Conservation (phyloP, 2,888 invertebrate species). For the Lottia scabra region DNA sequence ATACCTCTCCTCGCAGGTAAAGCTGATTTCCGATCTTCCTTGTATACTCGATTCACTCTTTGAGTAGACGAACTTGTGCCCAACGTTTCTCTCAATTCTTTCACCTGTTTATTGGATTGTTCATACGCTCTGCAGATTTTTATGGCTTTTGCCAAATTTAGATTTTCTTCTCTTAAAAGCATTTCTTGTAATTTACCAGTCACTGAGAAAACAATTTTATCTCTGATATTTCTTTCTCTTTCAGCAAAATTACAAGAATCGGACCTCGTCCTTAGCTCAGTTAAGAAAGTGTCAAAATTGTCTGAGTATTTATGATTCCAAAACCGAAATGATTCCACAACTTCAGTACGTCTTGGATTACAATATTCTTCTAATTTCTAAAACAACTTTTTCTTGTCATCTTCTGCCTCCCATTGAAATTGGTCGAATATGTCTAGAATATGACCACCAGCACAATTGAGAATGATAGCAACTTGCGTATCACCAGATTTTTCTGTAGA, state of each 20-base stretch:
- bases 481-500: too few relatives aligned
- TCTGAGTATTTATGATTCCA: slow-evolving; percentile 19
- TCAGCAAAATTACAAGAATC: slow-evolving; percentile 8
- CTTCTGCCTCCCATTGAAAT: slow-evolving; percentile 17
- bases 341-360: slow-evolving; percentile 31
- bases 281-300: slow-evolving; percentile 29
- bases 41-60: too few relatives aligned
- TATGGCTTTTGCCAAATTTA: neutral
- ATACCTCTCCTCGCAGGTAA: slow-evolving; percentile 10
- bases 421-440: slow-evolving; percentile 22
- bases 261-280: slow-evolving; percentile 12
- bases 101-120: slow-evolving; percentile 7
- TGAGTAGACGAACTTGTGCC: neutral
- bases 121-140: slow-evolving; percentile 1
- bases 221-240: slow-evolving; percentile 2
- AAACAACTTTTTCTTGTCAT: slow-evolving; percentile 22
- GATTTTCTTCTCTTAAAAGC: slow-evolving; percentile 5
- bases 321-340: slow-evolving; percentile 31
- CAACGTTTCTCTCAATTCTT: neutral
- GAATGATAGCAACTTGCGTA: too few relatives aligned
- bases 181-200: neutral
- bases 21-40: neutral
- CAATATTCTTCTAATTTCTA: slow-evolving; percentile 29
- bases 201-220: slow-evolving; percentile 9
- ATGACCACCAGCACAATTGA: slow-evolving; percentile 16